phyloP scores from a whole-genome alignment of 2,888 invertebrate genomes.

The Eupithecia vulgata region DNA sequence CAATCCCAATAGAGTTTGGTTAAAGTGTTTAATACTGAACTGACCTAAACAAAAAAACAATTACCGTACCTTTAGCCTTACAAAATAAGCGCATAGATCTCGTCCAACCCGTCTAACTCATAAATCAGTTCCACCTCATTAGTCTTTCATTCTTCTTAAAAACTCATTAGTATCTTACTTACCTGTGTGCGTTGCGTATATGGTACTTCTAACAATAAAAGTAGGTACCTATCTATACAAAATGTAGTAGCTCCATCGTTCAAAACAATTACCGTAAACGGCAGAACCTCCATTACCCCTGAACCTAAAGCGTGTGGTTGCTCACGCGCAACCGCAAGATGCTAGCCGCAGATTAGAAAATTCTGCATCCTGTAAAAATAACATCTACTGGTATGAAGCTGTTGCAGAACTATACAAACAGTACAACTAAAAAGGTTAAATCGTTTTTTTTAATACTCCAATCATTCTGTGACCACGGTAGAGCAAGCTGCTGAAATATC shows the following conservation, averaged over 20 bases:
- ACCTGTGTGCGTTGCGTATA: neutral
- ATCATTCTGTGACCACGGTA: neutral
- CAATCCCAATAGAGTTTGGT: neutral
- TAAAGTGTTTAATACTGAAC: neutral
- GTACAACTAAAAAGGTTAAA: neutral
- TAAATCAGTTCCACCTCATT: neutral
- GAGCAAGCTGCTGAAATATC: neutral
- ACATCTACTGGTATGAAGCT: slow-evolving; percentile 4
- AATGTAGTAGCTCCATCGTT: slow-evolving; percentile 23
- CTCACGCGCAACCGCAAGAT: slow-evolving; percentile 45
- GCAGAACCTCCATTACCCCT: slow-evolving; percentile 34
- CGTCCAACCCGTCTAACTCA: neutral
- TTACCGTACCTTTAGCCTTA: neutral
- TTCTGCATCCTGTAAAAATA: slow-evolving; percentile 35
- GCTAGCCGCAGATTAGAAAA: slow-evolving; percentile 43
- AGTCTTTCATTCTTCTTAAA: slow-evolving; percentile 5
- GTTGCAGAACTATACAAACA: neutral
- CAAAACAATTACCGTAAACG: slow-evolving; percentile 29
- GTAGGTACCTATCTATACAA: slow-evolving; percentile 3
- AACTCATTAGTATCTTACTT: neutral
- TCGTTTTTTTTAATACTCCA: neutral
- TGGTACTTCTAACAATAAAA: neutral
- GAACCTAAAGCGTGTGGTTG: slow-evolving; percentile 39
- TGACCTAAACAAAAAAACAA: neutral
- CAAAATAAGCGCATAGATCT: neutral